These are phyloP conservation scores for Chiloscyllium punctatum DNA, from an alignment of 2,797 vertebrate genomes.

Conservation along the genomic window DNA sequence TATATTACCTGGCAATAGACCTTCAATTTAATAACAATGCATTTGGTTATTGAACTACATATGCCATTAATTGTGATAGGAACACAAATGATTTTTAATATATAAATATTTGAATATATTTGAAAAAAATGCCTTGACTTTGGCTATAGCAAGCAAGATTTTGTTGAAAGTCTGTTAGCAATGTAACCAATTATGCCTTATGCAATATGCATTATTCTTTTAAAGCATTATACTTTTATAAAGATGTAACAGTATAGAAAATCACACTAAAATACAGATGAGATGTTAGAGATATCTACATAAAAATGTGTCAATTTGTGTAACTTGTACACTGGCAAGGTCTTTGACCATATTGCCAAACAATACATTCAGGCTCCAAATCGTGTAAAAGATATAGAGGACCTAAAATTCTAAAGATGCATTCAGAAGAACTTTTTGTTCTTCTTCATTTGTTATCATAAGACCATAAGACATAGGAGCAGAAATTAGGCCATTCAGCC, in stretches of 20 bases:
- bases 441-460: too few relatives aligned
- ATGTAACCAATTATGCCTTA: not conserved
- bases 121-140: not conserved
- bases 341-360: not conserved
- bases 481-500: too few relatives aligned
- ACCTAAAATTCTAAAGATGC: too few relatives aligned
- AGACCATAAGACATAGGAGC: too few relatives aligned
- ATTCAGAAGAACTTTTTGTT: too few relatives aligned
- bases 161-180: not conserved
- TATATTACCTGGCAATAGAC: not conserved
- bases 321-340: not conserved
- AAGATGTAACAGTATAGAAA: not conserved
- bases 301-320: not conserved
- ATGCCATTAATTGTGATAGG: not conserved
- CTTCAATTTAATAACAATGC: not conserved
- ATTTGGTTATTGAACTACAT: not conserved
- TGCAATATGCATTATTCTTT: not conserved
- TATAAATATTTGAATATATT: not conserved
- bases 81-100: not conserved
- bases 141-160: not conserved
- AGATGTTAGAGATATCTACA: not conserved
- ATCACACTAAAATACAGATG: not conserved
- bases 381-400: not conserved
- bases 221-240: not conserved
- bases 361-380: not conserved